Evolutionary conservation across 2,797 vertebrate species (phyloP), one percentile per base, ranked within the genome.

Genomic region (Gymnopithys bicolor): DNA sequence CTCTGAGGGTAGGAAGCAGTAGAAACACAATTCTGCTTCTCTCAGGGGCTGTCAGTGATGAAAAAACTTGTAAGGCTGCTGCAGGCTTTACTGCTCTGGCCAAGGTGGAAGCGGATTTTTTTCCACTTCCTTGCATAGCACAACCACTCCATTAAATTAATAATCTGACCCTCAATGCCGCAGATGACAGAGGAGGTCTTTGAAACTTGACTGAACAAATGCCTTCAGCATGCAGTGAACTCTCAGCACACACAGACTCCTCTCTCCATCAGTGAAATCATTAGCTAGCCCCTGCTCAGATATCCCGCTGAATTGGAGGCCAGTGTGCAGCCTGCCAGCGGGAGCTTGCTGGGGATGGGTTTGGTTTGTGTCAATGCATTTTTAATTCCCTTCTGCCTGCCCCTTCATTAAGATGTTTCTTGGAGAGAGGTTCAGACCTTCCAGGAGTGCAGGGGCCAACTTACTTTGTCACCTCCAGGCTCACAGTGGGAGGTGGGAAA

Each of bases 131-230:
- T 86, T 73, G 51, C 73, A 32, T 37, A 90, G 63, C 39, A 59
- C 51, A 92, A 67, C 37, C 74, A 79, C 63, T 84, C 85, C 27
- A n/a, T 87, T 91, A 94, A 90, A 94, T 87, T 68, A 89, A 84
- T 84, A 94, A 86, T 91, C 76, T 0, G 0, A 37, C 35, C 22
- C 85, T 90, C 79, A 49, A 16, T 67, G 59, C 70, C 0, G 0
- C 77, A 78, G 80, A 56, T 87, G 91, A 89, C 74, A 93, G 85
- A 66, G 19, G 43, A 86, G 30, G 48, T 77, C 80, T 97, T 93
- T 96, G 89, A 90, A 96, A 96, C 59, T 74, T 62, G 59, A 53
- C 85, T 74, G 85, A 90, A 93, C 77, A 93, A 88, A 91, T 60
- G 48, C 76, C 92, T 96, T 90, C 85, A 96, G 64, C 85, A 82